A percentile compares a stretch with the other conserved stretches of the same genome.
These are phyloP conservation scores for Trichogramma evanescens DNA, from an alignment of 2,888 invertebrate species.

Conservation along the genomic window DNA sequence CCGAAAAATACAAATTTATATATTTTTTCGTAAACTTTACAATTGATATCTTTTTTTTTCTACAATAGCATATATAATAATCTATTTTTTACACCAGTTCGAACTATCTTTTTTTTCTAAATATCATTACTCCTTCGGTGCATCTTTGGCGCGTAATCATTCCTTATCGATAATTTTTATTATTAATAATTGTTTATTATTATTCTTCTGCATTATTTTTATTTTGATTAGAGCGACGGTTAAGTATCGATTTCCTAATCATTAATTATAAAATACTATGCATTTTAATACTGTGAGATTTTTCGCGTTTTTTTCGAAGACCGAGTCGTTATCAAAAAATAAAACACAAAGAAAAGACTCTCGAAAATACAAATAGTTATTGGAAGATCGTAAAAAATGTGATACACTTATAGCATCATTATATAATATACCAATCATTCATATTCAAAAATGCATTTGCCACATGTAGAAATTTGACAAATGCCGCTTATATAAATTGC, in stretches of 20 bases:
- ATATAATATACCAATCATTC: no score
- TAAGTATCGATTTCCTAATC: neutral
- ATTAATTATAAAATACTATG: constrained; percentile 19
- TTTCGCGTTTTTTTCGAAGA: neutral
- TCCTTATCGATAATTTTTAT: neutral
- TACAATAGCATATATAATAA: constrained; percentile 4
- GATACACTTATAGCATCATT: no score
- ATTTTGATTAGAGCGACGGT: neutral
- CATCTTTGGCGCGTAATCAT: constrained; percentile 28
- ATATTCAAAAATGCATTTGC: no score
- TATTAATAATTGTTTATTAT: neutral
- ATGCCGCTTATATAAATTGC: no score
- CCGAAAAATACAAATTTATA: constrained; percentile 10
- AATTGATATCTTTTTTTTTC: constrained; percentile 2
- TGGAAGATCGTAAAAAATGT: constrained; percentile 1
- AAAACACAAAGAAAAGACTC: neutral
- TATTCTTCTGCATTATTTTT: neutral
- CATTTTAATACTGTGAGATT: constrained; percentile 21
- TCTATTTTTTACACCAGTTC: neutral
- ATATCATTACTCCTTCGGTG: constrained; percentile 25
- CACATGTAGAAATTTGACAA: no score
- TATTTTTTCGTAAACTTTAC: constrained; percentile 9
- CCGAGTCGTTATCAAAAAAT: neutral
- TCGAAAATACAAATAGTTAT: neutral
- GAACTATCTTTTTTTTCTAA: neutral